Percentiles rank a stretch among this genome's conserved stretches.
These are phyloP conservation scores for Hapalemur alaotrensis DNA, from an alignment of 2,797 vertebrate genomes.

Conservation along the genomic window DNA sequence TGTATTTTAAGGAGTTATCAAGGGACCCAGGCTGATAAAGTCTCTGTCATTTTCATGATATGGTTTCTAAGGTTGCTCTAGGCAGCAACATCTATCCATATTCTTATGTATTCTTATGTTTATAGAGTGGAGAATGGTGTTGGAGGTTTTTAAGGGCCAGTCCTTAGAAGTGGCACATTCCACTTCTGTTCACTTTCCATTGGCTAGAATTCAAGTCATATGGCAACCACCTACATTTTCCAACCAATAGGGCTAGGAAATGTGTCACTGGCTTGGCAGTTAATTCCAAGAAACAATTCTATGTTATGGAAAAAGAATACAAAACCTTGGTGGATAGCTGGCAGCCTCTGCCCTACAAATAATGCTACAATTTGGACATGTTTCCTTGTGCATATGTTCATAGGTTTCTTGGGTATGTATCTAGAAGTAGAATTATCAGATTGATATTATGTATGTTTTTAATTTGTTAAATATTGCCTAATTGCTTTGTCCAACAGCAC, in stretches of 20 bases:
- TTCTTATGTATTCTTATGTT: too few relatives aligned
- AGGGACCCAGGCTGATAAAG: background rate
- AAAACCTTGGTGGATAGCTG: background rate
- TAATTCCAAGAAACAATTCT: constrained; percentile 25
- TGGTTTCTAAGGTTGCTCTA: background rate
- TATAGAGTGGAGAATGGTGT: background rate
- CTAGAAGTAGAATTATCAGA: background rate
- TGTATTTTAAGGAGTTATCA: background rate
- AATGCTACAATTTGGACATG: background rate
- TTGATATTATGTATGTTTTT: background rate
- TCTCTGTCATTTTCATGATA: background rate
- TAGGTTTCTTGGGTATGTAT: background rate
- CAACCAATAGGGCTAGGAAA: background rate
- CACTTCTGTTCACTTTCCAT: background rate
- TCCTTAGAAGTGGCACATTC: background rate
- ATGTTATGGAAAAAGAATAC: background rate
- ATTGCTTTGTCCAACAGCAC: background rate
- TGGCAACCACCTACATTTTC: background rate
- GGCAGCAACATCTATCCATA: background rate
- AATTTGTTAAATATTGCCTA: background rate
- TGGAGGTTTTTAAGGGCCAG: background rate
- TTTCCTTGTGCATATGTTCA: background rate
- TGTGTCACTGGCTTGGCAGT: background rate
- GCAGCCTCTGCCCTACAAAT: background rate
- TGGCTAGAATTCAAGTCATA: constrained; percentile 20